Base-by-base conservation (phyloP, 2,888 invertebrate genomes). In the Tanypteryx hageni region DNA sequence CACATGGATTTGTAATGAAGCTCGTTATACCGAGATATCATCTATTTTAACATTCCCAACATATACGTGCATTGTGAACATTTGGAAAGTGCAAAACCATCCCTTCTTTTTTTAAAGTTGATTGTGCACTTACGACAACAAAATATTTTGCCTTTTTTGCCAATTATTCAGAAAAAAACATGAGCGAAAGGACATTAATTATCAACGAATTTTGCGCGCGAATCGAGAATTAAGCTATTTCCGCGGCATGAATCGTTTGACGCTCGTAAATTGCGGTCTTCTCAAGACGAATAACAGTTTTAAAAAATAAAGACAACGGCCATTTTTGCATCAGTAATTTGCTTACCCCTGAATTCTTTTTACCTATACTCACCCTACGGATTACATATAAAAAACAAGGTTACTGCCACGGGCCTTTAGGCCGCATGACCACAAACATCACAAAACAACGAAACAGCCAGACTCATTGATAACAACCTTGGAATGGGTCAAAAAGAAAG, bases 361-460 rank as follows among this genome's bases (percentile, higher is more conserved):
- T 64, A 89, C 64, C 64, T 89, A 89, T 89, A 89, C 89, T 89
- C 89, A 89, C 68, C 68, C 89, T 89, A 89, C 89, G 64, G 89
- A 44, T 89, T 89, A 89, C 89, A 64, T 89, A 89, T 89, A 76
- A 76, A 89, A 89, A 89, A 89, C 64, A 89, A 89, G 89, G 89
- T 89, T 89, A 64, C 89, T 61, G 89, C 89, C 89, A 56, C 64
- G 44, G 44, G 64, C 89, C 64, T 31, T 13, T n/a, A 31, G 64
- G 89, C 64, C 44, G 61, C 44, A n/a, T 27, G 89, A 64, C 89
- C 61, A 89, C 89, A 61, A 89, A 89, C 64, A 89, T 89, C 89
- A 89, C 89, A 89, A 89, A 89, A 89, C 89, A 89, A 89, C 64
- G 64, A 89, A 89, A 89, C 89, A 89, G 89, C 89, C 89, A 89